These are phyloP conservation scores for Baryphthengus martii DNA, from an alignment of 2,113 vertebrate genomes.

Conservation along the genomic window DNA sequence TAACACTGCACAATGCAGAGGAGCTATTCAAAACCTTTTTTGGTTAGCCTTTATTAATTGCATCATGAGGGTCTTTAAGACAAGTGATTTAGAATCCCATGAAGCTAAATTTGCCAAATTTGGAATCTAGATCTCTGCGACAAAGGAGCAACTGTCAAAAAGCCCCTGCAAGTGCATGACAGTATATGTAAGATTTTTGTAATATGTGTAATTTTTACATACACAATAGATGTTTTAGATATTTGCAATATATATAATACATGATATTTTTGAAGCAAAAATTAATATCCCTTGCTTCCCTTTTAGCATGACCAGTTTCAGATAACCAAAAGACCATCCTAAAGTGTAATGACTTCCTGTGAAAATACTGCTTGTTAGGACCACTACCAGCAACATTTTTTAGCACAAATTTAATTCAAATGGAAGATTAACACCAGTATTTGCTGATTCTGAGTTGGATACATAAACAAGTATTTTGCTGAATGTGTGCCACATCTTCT, in stretches of 20 bases:
- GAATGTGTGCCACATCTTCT: background rate
- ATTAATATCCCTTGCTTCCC: background rate
- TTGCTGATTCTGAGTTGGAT: background rate
- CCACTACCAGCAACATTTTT: background rate
- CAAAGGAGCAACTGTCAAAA: background rate
- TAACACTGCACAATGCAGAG: background rate
- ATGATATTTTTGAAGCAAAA: background rate
- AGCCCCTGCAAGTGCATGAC: fast-evolving
- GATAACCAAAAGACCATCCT: background rate
- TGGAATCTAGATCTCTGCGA: background rate
- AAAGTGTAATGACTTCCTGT: background rate
- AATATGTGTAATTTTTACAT: background rate
- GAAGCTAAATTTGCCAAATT: background rate
- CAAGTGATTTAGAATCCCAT: background rate
- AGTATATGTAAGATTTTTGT: background rate
- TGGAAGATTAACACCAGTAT: background rate
- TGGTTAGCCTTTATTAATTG: background rate
- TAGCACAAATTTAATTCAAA: background rate
- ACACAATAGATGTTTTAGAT: background rate
- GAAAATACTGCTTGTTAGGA: background rate
- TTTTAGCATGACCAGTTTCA: background rate
- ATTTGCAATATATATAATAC: fast-evolving
- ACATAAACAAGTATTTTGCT: background rate
- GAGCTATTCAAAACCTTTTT: background rate
- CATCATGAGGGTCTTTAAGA: background rate